These are phyloP conservation scores for Acridotheres tristis DNA, from an alignment of 2,797 vertebrate genomes.

Conservation along the genomic window DNA sequence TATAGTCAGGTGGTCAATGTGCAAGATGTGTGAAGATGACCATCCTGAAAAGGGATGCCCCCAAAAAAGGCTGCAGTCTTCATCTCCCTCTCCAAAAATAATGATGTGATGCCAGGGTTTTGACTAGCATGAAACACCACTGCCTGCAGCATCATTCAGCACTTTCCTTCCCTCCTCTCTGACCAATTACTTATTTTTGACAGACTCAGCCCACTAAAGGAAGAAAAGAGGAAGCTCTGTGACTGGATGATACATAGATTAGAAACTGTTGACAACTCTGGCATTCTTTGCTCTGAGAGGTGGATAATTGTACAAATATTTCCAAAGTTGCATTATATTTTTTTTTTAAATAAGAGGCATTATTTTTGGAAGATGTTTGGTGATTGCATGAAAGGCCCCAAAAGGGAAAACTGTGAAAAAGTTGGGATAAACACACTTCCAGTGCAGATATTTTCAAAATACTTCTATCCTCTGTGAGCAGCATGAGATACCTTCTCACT, in stretches of 20 bases:
- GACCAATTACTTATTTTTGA: not conserved
- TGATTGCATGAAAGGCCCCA: not conserved
- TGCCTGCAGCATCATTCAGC: not conserved
- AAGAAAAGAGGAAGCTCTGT: not conserved
- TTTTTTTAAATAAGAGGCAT: not conserved
- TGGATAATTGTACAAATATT: not conserved
- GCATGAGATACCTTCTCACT: not conserved
- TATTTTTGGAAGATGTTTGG: not conserved
- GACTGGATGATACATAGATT: not conserved
- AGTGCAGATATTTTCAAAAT: not conserved
- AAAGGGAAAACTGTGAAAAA: not conserved
- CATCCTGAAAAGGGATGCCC: not conserved
- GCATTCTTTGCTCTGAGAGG: not conserved
- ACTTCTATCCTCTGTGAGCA: not conserved
- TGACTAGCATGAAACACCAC: not conserved
- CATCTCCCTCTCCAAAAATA: not conserved
- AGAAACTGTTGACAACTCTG: not conserved
- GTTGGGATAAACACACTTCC: not conserved
- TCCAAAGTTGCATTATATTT: not conserved
- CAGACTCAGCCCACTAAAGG: not conserved
- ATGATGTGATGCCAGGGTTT: not conserved
- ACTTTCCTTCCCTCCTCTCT: not conserved
- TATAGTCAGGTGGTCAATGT: not conserved
- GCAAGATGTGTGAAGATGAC: accelerated
- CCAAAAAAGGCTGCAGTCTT: not conserved